A percentile compares a stretch with the other conserved stretches of the same genome.
Conservation (phyloP, 2,113 vertebrate species). For the Rhombomys opimus region DNA sequence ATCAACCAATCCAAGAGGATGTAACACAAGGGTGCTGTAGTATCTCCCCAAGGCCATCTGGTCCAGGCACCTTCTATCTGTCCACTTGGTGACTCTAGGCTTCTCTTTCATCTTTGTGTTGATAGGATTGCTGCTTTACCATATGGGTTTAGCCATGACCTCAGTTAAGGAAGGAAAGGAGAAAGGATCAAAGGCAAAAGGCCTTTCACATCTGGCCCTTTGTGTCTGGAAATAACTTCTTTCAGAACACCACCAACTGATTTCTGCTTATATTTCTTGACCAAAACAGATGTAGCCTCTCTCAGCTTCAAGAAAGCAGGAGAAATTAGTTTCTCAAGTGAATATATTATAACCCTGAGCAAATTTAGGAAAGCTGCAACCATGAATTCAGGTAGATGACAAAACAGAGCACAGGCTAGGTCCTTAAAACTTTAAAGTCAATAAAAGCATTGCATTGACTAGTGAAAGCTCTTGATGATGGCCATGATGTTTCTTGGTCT, state of each 20-base stretch:
- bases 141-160: not conserved
- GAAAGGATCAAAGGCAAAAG: not conserved
- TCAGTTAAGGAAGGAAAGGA: conserved; percentile 3
- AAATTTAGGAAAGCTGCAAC: not conserved
- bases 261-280: not conserved
- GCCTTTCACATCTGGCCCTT: not conserved
- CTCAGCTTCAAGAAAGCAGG: not conserved
- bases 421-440: not conserved
- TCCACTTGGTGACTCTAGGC: no score
- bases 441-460: not conserved
- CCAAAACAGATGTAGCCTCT: not conserved
- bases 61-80: no score
- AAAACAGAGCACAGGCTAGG: not conserved
- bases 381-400: not conserved
- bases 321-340: conserved; percentile 12
- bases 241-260: not conserved
- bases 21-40: not conserved
- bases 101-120: not conserved
- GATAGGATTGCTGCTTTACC: not conserved
- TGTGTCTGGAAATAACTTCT: not conserved
- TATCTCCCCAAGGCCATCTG: not conserved
- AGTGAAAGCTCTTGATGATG: not conserved
- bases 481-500: rapidly evolving
- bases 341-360: not conserved
- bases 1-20: not conserved